These are phyloP conservation scores for Stichopus chloronotus DNA, from an alignment of 35 echinoderm and acorn worm genomes.

Conservation along the genomic window DNA sequence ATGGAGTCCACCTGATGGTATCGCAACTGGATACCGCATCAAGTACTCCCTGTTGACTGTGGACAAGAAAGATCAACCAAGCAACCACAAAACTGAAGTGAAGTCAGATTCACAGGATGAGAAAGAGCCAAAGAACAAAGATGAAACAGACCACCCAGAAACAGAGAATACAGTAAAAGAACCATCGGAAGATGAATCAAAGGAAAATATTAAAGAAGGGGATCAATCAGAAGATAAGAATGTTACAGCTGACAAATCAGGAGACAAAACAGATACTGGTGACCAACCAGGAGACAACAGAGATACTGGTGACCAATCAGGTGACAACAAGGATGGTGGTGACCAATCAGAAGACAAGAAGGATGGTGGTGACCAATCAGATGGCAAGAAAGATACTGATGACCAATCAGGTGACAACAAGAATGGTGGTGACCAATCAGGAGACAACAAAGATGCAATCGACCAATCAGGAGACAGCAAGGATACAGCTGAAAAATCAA, in stretches of 20 bases:
- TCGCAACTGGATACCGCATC: conserved; percentile 69
- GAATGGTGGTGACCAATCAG: neutral
- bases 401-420: neutral
- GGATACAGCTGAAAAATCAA: conserved; percentile 22
- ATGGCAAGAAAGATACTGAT: neutral
- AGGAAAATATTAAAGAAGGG: neutral
- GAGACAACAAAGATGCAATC: neutral
- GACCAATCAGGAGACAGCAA: neutral
- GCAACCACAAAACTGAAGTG: neutral
- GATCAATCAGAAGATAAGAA: conserved; percentile 47
- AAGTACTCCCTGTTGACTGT: conserved; percentile 36
- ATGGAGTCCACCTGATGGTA: conserved; percentile 76
- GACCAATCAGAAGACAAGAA: neutral
- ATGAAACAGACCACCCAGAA: neutral
- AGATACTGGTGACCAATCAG: neutral
- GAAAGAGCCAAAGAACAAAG: conserved; percentile 18
- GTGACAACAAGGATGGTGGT: neutral
- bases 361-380: conserved; percentile 27
- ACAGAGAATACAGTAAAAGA: neutral
- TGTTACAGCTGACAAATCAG: neutral
- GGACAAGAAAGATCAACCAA: neutral
- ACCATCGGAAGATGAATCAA: neutral
- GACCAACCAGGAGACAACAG: neutral
- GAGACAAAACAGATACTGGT: conserved; percentile 3
- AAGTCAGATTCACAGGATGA: neutral